phyloP scores from a whole-genome alignment of 2,113 vertebrate genomes.

The Sander vitreus region DNA sequence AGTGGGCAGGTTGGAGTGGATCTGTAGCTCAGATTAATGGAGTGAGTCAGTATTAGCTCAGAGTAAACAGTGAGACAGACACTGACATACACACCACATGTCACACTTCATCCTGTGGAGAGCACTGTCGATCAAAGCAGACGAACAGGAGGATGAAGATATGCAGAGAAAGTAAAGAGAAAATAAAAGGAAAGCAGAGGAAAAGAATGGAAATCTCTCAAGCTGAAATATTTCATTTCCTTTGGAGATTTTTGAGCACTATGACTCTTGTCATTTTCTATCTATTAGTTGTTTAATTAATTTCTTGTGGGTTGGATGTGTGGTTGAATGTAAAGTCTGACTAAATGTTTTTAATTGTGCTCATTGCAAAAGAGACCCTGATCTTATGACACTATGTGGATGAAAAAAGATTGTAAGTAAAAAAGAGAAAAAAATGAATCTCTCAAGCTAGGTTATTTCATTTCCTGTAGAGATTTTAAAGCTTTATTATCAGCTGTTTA shows the following conservation, averaged over 20 bases:
- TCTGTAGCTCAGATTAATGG: conserved; percentile 80
- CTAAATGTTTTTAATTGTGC: conserved; percentile 5
- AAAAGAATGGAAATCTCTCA: not conserved
- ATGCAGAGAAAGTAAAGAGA: not conserved
- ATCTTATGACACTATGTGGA: conserved; percentile 13
- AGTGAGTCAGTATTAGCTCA: conserved; percentile 82
- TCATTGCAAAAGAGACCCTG: not conserved
- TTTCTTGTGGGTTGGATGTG: not conserved
- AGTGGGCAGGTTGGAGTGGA: conserved; percentile 70
- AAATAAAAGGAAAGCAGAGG: not conserved
- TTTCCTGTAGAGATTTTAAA: not conserved
- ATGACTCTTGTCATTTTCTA: not conserved
- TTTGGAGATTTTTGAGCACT: not conserved
- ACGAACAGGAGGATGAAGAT: conserved; percentile 4
- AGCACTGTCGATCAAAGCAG: conserved; percentile 66
- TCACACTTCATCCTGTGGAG: conserved; percentile 79
- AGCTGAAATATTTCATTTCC: not conserved
- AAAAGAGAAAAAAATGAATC: not conserved
- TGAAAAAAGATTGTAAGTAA: conserved; percentile 1
- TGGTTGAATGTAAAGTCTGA: not conserved
- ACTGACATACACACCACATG: conserved; percentile 80
- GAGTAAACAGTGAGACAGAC: conserved; percentile 80
- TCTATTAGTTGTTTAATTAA: not conserved
- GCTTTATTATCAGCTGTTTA: conserved; percentile 8
- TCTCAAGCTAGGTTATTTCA: not conserved